A percentile compares a stretch with the other conserved stretches of the same genome.
phyloP scores from a whole-genome alignment of 2,888 invertebrate genomes.

The Acrobasis consociella region DNA sequence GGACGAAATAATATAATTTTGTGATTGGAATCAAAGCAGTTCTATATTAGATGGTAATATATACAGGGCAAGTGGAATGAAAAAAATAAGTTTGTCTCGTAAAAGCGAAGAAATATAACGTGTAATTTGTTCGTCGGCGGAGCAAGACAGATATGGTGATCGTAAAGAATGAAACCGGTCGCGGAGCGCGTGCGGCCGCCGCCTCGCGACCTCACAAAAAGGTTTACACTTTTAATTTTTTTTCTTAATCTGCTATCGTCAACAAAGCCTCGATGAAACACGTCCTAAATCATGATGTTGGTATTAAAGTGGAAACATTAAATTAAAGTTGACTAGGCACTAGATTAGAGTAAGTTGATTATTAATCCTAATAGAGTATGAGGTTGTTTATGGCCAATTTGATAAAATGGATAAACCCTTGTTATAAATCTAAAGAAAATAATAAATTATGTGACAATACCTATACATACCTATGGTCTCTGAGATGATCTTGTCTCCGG shows the following conservation, averaged over 20 bases:
- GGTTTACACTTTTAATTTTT: slow-evolving; percentile 73
- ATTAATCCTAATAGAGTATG: not conserved
- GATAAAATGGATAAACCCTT: not conserved
- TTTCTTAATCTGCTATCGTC: slow-evolving; percentile 73
- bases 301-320: slow-evolving; percentile 63
- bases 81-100: slow-evolving; percentile 71
- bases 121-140: slow-evolving; percentile 79
- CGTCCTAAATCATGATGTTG: slow-evolving; percentile 70
- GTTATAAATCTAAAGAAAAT: slow-evolving; percentile 23
- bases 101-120: slow-evolving; percentile 81
- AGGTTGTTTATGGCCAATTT: not conserved
- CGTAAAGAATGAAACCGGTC: slow-evolving; percentile 80
- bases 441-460: slow-evolving; percentile 36
- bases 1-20: slow-evolving; percentile 51
- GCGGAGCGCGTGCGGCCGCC: slow-evolving; percentile 76
- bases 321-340: slow-evolving; percentile 53
- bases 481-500: slow-evolving; percentile 95
- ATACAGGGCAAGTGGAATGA: slow-evolving; percentile 58
- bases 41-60: slow-evolving; percentile 68
- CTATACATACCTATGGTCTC: slow-evolving; percentile 91
- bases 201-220: slow-evolving; percentile 80
- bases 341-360: slow-evolving; percentile 36
- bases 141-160: slow-evolving; percentile 80
- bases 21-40: slow-evolving; percentile 61
- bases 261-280: slow-evolving; percentile 70